Evolutionary conservation across 2,113 vertebrate species (phyloP).

Genomic region (Acanthisitta chloris): DNA sequence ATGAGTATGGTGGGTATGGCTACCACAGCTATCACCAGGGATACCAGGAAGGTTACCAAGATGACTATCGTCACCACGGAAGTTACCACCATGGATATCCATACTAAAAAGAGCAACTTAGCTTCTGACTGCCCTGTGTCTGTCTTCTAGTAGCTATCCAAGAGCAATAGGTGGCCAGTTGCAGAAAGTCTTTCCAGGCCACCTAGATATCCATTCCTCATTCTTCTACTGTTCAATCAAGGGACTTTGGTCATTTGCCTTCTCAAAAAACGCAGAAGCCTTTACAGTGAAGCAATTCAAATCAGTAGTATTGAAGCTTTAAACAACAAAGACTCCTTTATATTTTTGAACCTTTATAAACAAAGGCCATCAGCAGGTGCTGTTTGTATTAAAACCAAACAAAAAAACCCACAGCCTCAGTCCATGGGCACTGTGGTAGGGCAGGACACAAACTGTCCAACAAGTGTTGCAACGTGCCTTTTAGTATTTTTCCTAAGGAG

Average conservation of each 20-base stretch:
- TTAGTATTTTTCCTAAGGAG: neutral
- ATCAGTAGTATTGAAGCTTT: slow-evolving; percentile 54
- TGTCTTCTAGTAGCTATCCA: slow-evolving; percentile 46
- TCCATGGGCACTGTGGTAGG: slow-evolving; percentile 58
- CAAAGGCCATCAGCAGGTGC: slow-evolving; percentile 20
- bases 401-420: neutral
- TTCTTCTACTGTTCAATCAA: slow-evolving; percentile 52
- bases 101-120: slow-evolving; percentile 75
- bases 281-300: slow-evolving; percentile 56
- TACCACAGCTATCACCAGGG: slow-evolving; percentile 92
- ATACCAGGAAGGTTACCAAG: slow-evolving; percentile 93
- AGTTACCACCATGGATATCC: slow-evolving; percentile 90
- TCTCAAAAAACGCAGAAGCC: slow-evolving; percentile 45
- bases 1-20: slow-evolving; percentile 94
- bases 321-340: slow-evolving; percentile 62
- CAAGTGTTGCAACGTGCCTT: slow-evolving; percentile 22
- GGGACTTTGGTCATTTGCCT: slow-evolving; percentile 55
- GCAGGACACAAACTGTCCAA: slow-evolving; percentile 53
- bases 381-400: slow-evolving; percentile 36
- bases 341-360: slow-evolving; percentile 54
- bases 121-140: neutral
- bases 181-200: slow-evolving; percentile 24
- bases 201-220: neutral
- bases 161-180: slow-evolving; percentile 7
- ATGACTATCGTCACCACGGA: slow-evolving; percentile 83